Base-by-base conservation (phyloP, 2,113 vertebrate species). In the Lonchura striata region DNA sequence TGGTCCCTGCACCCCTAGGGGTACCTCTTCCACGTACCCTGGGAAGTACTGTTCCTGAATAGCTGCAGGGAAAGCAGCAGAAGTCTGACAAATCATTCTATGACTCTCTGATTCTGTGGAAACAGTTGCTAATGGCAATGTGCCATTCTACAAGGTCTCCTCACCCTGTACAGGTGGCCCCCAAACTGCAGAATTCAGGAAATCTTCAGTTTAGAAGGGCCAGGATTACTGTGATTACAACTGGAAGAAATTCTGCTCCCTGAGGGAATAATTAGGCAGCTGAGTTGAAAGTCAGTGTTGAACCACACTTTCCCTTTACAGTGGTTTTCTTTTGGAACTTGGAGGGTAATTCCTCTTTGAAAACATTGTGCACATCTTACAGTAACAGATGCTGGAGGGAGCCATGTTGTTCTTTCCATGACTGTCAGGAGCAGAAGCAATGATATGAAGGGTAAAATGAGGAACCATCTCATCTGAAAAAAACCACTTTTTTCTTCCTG, bases 261-360 rank as follows among this genome's bases (percentile, higher is more conserved):
- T 35, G 61, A 84, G 83, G 82, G 77, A 94, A 93, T 90, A 90
- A 92, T 83, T 86, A 94, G 22, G 68, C 88, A 90, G 46, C 93
- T 53, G 75, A 94, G 35, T 52, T 82, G 56, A 78, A 78, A 66
- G 31, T 75, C 6, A 37, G 0, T 13, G 56, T 64, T 49, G 83
- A 83, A 28, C 35, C 27, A 71, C 56, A 46, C 56, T 88, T 96
- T 70, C 37, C n/a, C 50, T 91, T 89, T 76, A 64, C 59, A 49
- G 54, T 31, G 60, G 41, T 39, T 94, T 94, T 83, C 60, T 56
- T 83, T 86, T 70, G 60, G 60, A 63, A n/a, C 56, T 70, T 13
- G 31, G 49, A 88, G 39, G 18, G 42, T 33, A 44, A 86, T 69
- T 44, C 59, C 63, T 31, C 63, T 88, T 54, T 68, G 79, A 33